These are phyloP conservation scores for Hoplostethus mediterraneus DNA, from an alignment of 2,797 vertebrate species.

Conservation along the genomic window DNA sequence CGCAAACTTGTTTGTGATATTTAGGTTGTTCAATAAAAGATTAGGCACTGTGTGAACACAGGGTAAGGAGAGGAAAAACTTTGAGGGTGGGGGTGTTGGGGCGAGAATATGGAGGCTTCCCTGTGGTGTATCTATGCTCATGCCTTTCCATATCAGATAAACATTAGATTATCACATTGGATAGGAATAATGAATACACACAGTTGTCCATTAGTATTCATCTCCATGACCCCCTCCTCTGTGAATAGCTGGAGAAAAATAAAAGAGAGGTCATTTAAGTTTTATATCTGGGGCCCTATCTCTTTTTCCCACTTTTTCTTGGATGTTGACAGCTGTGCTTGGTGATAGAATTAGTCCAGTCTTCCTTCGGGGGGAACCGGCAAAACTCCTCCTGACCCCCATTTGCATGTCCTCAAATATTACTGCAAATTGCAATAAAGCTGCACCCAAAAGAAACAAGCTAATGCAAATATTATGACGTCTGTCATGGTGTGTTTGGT, in stretches of 20 bases:
- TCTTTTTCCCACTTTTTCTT: slow-evolving; percentile 43
- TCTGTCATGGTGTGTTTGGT: slow-evolving; percentile 8
- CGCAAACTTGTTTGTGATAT: slow-evolving; percentile 80
- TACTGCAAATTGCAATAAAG: slow-evolving; percentile 18
- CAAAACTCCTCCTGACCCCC: slow-evolving; percentile 41
- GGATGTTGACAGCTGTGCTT: slow-evolving; percentile 52
- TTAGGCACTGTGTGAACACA: slow-evolving; percentile 61
- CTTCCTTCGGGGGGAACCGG: slow-evolving; percentile 17
- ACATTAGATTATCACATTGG: slow-evolving; percentile 66
- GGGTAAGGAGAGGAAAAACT: slow-evolving; percentile 11
- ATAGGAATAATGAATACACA: slow-evolving; percentile 70
- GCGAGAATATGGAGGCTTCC: slow-evolving; percentile 56
- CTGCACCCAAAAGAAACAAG: slow-evolving; percentile 8
- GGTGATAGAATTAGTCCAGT: slow-evolving; percentile 46
- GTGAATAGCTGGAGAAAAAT: slow-evolving; percentile 54
- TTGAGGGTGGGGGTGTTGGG: slow-evolving; percentile 32
- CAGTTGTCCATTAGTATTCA: slow-evolving; percentile 61
- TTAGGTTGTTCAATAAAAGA: slow-evolving; percentile 81
- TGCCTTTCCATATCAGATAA: slow-evolving; percentile 59
- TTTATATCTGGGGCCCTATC: slow-evolving; percentile 35
- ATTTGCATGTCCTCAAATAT: slow-evolving; percentile 36
- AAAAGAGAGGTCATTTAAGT: slow-evolving; percentile 62
- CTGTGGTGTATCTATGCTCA: slow-evolving; percentile 50
- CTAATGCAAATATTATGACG: neutral
- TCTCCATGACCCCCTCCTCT: slow-evolving; percentile 44